Evolutionary conservation across 2,888 invertebrate species (phyloP).

Genomic region (Eupeodes luniger): DNA sequence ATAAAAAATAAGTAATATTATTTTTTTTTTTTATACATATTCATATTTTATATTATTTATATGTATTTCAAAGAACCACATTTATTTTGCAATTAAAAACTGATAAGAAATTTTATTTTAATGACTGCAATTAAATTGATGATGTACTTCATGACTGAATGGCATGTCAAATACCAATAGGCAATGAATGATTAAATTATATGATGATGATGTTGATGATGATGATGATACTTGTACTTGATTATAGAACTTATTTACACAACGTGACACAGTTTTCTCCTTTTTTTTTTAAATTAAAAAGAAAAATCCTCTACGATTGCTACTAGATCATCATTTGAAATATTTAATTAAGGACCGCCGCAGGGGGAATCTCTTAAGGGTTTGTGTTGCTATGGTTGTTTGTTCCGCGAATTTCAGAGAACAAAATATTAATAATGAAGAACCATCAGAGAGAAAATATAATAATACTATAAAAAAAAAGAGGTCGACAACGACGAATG

Average conservation of each 20-base stretch:
- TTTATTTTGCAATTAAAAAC: slow-evolving; percentile 66
- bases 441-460: neutral
- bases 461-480: neutral
- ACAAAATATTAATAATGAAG: neutral
- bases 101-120: slow-evolving; percentile 66
- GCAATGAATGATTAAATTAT: neutral
- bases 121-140: slow-evolving; percentile 71
- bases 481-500: slow-evolving; percentile 17
- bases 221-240: slow-evolving; percentile 24
- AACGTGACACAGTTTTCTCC: slow-evolving; percentile 39
- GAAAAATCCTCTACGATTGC: neutral
- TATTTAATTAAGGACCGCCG: slow-evolving; percentile 56
- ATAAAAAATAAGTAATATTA: neutral
- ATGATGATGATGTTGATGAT: slow-evolving; percentile 13
- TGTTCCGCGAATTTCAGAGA: neutral
- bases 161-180: slow-evolving; percentile 40
- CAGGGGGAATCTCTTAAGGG: slow-evolving; percentile 49
- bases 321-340: slow-evolving; percentile 39
- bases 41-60: neutral
- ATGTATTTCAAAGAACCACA: slow-evolving; percentile 2
- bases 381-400: neutral
- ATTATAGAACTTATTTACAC: slow-evolving; percentile 25
- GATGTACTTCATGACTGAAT: slow-evolving; percentile 51
- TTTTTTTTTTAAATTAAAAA: slow-evolving; percentile 1
- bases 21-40: neutral